These are phyloP conservation scores for Melanotaenia boesemani DNA, from an alignment of 2,797 vertebrate species.

Conservation along the genomic window DNA sequence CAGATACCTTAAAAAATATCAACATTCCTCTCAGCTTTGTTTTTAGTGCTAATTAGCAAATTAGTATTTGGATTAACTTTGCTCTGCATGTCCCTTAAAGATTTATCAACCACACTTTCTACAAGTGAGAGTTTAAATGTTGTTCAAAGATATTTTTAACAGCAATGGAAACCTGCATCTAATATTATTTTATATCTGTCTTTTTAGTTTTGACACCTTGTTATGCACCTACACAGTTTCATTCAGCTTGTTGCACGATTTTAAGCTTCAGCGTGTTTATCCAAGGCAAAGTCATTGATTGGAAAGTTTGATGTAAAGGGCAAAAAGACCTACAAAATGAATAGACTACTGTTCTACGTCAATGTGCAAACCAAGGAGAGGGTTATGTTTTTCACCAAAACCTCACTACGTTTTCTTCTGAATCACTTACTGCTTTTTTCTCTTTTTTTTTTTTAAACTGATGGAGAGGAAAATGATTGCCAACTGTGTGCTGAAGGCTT, in stretches of 20 bases:
- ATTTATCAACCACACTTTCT: not conserved
- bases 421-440: constrained; percentile 31
- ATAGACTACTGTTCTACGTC: constrained; percentile 23
- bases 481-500: constrained; percentile 74
- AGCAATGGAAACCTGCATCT: not conserved
- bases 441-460: constrained; percentile 53
- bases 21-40: not conserved
- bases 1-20: not conserved
- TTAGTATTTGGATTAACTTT: not conserved
- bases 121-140: not conserved
- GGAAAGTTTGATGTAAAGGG: constrained; percentile 22
- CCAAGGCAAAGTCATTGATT: constrained; percentile 20
- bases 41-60: constrained; percentile 1
- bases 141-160: constrained; percentile 14
- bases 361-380: constrained; percentile 28
- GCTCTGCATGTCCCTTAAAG: not conserved
- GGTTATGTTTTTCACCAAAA: constrained; percentile 29
- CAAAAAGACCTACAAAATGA: not conserved
- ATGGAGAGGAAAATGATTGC: constrained; percentile 71
- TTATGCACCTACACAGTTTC: not conserved
- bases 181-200: not conserved
- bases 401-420: constrained; percentile 51
- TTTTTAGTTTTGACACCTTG: constrained; percentile 1
- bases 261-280: not conserved
- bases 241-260: not conserved